Percentiles rank a stretch among this genome's conserved stretches.
These are phyloP conservation scores for Hirudinaria manillensis DNA, from an alignment of 2,888 invertebrate species.

Conservation along the genomic window DNA sequence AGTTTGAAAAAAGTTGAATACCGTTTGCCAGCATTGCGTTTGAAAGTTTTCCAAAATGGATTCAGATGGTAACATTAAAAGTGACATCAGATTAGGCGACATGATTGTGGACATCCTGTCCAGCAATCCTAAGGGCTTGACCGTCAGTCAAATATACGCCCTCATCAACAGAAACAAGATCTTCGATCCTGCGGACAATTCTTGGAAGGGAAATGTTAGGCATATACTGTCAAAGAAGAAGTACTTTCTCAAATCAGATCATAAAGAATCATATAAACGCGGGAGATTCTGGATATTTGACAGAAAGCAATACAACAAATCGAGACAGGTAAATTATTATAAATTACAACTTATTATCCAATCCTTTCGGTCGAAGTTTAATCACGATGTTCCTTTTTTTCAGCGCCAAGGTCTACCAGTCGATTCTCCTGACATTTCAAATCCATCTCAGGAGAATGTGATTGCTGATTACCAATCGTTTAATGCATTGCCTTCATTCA, in stretches of 20 bases:
- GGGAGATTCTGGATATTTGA: constrained; percentile 27
- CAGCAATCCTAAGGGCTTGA: not conserved
- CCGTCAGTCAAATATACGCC: not conserved
- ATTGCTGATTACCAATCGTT: too few relatives aligned
- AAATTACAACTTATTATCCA: too few relatives aligned
- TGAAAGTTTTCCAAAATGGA: not conserved
- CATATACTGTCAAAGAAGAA: constrained; percentile 27
- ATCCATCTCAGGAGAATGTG: too few relatives aligned
- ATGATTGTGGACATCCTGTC: constrained; percentile 5
- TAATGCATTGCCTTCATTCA: too few relatives aligned
- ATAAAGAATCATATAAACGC: constrained; percentile 17
- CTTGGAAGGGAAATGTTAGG: constrained; percentile 14
- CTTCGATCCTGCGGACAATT: not conserved
- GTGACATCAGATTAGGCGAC: not conserved
- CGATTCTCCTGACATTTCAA: too few relatives aligned
- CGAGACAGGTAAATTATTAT: constrained; percentile 6
- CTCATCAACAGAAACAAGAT: not conserved
- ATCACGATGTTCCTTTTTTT: too few relatives aligned
- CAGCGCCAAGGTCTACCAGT: too few relatives aligned
- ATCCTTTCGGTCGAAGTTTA: too few relatives aligned
- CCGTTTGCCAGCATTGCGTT: too few relatives aligned
- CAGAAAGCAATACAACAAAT: constrained; percentile 9
- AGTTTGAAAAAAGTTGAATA: too few relatives aligned
- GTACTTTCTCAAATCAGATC: constrained; percentile 23
- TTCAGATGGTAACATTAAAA: not conserved